A percentile compares a stretch with the other conserved stretches of the same genome.
Evolutionary conservation across 1,140 invertebrate genomes (phyloP).

Genomic region (Melanaphis sacchari): DNA sequence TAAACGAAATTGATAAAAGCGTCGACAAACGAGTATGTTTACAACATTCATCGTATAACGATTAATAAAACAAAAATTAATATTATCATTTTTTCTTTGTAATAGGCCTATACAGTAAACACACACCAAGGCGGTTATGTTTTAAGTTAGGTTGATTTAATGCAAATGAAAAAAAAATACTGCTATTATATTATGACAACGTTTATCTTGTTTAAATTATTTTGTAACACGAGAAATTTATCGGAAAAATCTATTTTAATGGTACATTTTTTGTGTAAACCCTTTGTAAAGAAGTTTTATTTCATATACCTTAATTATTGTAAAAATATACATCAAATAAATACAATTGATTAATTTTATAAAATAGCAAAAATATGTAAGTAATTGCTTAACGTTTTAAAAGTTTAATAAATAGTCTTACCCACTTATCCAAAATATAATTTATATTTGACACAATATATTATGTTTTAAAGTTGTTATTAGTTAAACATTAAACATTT

Average conservation of each 20-base stretch:
- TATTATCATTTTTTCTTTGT: neutral
- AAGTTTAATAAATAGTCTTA: neutral
- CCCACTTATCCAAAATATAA: neutral
- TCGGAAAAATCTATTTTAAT: too few species aligned
- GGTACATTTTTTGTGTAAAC: too few species aligned
- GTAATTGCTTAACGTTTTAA: neutral
- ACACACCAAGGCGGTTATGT: neutral
- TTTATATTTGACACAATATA: neutral
- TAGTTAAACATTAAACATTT: neutral
- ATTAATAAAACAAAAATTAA: neutral
- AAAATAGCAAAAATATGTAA: neutral
- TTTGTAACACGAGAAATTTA: too few species aligned
- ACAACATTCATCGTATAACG: neutral
- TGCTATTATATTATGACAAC: too few species aligned
- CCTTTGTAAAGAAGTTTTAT: too few species aligned
- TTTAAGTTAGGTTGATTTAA: neutral
- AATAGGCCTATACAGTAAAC: too few species aligned
- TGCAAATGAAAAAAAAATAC: neutral
- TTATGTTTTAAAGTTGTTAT: neutral
- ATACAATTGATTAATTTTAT: neutral
- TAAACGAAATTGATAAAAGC: neutral
- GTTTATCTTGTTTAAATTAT: too few species aligned
- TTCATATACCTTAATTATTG: too few species aligned
- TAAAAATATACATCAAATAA: neutral
- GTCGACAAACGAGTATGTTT: neutral